phyloP scores from a whole-genome alignment of 1,140 invertebrate species.

The Tyrophagus putrescentiae region DNA sequence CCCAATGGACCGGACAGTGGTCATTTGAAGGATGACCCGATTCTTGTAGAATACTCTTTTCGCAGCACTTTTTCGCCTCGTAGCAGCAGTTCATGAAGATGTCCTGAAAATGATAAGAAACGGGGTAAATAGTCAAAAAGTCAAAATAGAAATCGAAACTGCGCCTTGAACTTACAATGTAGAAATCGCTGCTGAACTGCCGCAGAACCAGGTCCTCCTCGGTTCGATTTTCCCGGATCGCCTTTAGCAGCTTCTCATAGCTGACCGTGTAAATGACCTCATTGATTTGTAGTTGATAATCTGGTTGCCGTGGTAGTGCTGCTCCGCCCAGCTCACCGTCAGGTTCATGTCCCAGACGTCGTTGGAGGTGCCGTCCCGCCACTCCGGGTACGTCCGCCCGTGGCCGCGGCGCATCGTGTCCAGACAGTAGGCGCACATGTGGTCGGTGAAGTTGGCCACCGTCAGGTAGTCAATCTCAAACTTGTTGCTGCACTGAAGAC shows the following conservation, averaged over 20 bases:
- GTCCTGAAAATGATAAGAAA: neutral
- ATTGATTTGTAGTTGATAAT: neutral
- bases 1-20: neutral
- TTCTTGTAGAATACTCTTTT: neutral
- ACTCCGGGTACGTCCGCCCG: neutral
- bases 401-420: neutral
- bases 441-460: neutral
- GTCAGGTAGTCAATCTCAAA: neutral
- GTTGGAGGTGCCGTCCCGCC: neutral
- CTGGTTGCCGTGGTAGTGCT: neutral
- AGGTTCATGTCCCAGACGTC: neutral
- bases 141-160: no score
- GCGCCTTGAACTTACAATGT: neutral
- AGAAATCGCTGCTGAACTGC: neutral
- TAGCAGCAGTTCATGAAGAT: neutral
- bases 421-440: neutral
- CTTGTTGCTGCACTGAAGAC: neutral
- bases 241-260: no score
- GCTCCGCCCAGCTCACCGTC: neutral
- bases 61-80: neutral
- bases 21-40: neutral
- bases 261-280: neutral
- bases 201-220: neutral
- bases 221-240: no score
- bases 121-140: no score